Evolutionary conservation across 2,888 invertebrate species (phyloP), one percentile per base, ranked within the genome.

Genomic region (Hydroisotoma schaefferi): DNA sequence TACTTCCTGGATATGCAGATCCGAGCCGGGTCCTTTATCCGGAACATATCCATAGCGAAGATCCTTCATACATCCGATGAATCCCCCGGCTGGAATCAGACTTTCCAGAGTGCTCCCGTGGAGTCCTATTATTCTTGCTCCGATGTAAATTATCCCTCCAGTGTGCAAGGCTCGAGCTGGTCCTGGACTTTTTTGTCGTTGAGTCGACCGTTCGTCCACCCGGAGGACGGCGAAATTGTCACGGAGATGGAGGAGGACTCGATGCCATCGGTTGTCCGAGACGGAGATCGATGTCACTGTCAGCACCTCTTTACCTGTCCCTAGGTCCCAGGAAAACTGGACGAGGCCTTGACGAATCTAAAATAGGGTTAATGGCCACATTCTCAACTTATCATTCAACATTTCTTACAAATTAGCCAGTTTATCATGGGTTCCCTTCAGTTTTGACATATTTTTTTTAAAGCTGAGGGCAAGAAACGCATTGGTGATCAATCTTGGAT

Each of bases 281-380:
- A 90, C 82, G 73, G 84, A 84, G n/a, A 85, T 80, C 59, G 86
- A 85, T 28, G 85, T 83, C 1, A 90, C 87, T 65, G 87, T 83
- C 28, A 93, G 87, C 55, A 87, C 79, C 37, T 90, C 93, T 77
- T 89, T 89, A 5, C 95, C 97, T 69, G 89, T 88, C 22, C 97
- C 97, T 70, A 94, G 83, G 76, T 97, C 91, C 81, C 94, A 92
- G 68, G 90, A 84, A 78, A 92, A 93, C 77, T 91, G 92, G 12
- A 94, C 84, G 51, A 84, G 84, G 0, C 94, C 95, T 76, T 91
- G 88, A 20, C 84, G 85, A 56, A 88, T 81, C 82, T 83, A 73
- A n/a, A n/a, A n/a, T 29, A 76, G 75, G 29, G 22, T 15, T 38
- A 44, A 55, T 37, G n/a, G n/a, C n/a, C n/a, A n/a, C n/a, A n/a